Base-by-base conservation (phyloP, 2,888 invertebrate genomes). In the Hybos culiciformis region DNA sequence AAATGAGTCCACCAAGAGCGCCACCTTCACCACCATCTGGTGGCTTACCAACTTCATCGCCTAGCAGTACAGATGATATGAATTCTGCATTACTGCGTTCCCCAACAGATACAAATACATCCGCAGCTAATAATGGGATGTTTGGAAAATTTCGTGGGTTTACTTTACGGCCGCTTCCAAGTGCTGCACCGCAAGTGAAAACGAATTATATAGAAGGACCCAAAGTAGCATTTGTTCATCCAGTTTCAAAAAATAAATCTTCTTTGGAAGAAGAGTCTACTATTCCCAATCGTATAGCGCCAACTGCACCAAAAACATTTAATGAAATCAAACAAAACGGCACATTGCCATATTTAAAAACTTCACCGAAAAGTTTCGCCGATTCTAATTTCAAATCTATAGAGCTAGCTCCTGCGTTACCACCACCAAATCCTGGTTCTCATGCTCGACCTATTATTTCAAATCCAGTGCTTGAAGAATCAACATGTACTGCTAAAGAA, bases 121-220 rank as follows among this genome's bases (percentile, higher is more conserved):
- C 70, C 1, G 66, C 68, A 37, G 53, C 65, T 51, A 69, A 69
- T 53, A 69, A 66, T 46, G 79, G 80, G 55, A 78, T 88, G 66
- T 86, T 86, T 61, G 88, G 88, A 1, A 83, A 86, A 55, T 87
- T 86, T 67, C 85, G 84, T 64, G 88, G 88, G 1, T 90, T 88
- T 63, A 80, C 82, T 1, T 70, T 90, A 36, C 62, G 64, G 12
- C 67, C 67, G 1, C 51, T 67, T 21, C 61, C 62, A 43, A 59
- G 59, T 45, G 57, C 57, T 37, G 51, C 50, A 24, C 56, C 61
- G 32, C 45, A 42, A 18, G 44, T 43, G 21, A 58, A 62, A 8
- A 50, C 54, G 5, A 56, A 55, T 44, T 59, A 59, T 42, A 57
- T 57, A 33, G 60, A 51, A 40, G 63, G 56, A 4, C 59, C 63